A percentile compares a stretch with the other conserved stretches of the same genome.
Conservation (phyloP, 1,140 invertebrate genomes). For the Pseudobourletiella spinata region DNA sequence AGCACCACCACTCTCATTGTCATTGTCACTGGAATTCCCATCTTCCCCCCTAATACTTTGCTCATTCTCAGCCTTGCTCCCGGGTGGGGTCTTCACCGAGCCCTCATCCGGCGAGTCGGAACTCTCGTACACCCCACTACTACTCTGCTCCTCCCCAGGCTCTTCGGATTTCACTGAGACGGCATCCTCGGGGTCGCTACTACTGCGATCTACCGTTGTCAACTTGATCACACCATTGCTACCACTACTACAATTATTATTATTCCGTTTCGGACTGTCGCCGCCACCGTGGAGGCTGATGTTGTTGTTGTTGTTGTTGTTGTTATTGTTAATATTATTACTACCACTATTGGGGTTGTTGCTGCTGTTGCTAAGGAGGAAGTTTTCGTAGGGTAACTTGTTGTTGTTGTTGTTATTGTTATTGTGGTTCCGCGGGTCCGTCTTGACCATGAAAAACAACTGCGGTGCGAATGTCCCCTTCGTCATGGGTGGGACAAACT, state of each 20-base stretch:
- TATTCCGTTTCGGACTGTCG: no score
- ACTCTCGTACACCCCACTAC: neutral
- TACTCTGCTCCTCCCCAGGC: neutral
- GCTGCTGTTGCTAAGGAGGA: no score
- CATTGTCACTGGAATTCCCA: slow-evolving; percentile 7
- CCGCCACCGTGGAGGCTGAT: no score
- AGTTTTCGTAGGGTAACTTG: neutral
- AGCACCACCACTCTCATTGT: neutral
- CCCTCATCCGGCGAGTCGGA: neutral
- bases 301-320: no score
- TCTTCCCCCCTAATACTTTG: neutral
- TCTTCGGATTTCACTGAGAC: slow-evolving; percentile 31
- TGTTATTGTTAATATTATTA: no score
- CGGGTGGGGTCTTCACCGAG: neutral
- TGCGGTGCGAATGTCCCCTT: slow-evolving; percentile 30
- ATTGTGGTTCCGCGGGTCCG: slow-evolving; percentile 35
- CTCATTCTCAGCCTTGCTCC: neutral
- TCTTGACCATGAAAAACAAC: slow-evolving; percentile 41
- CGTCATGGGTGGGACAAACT: slow-evolving; percentile 14
- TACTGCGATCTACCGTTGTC: neutral
- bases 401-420: slow-evolving; percentile 36
- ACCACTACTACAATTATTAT: neutral
- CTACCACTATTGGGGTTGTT: no score
- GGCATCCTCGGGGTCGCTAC: neutral
- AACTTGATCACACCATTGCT: slow-evolving; percentile 22